Evolutionary conservation across 1,140 invertebrate genomes (phyloP).

Genomic region (Heliconius eleuchia): DNA sequence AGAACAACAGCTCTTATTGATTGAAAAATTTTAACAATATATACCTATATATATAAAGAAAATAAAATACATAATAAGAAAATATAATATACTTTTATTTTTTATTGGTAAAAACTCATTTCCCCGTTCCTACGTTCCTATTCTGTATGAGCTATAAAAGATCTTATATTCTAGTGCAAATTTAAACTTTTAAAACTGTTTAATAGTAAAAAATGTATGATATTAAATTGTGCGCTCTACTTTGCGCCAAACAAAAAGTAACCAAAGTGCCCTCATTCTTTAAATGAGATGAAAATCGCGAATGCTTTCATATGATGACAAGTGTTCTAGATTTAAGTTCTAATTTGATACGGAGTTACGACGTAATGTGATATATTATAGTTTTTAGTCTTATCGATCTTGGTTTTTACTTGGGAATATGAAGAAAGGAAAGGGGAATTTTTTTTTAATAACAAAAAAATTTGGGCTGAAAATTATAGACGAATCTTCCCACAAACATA

Average conservation of each 20-base stretch:
- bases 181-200: constrained; percentile 1
- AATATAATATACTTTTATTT: neutral
- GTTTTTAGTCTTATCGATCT: neutral
- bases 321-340: constrained; percentile 5
- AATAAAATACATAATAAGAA: neutral
- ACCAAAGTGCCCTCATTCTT: constrained; percentile 9
- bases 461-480: too few species aligned
- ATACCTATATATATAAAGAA: too few species aligned
- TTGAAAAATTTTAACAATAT: too few species aligned
- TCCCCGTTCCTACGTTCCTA: neutral
- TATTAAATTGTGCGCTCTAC: constrained; percentile 8
- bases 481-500: too few species aligned
- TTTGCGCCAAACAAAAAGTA: constrained; percentile 10
- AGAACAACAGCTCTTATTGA: too few species aligned
- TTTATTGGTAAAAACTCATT: neutral
- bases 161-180: neutral
- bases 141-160: neutral
- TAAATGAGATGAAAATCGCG: constrained; percentile 15
- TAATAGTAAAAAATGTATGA: constrained; percentile 13
- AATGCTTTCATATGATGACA: constrained; percentile 10
- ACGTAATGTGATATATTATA: neutral
- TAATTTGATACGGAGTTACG: neutral
- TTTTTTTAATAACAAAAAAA: too few species aligned
- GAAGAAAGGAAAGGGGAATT: too few species aligned
- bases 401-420: too few species aligned